Base-by-base conservation (phyloP, 2,113 vertebrate genomes). In the Anseranas semipalmata region DNA sequence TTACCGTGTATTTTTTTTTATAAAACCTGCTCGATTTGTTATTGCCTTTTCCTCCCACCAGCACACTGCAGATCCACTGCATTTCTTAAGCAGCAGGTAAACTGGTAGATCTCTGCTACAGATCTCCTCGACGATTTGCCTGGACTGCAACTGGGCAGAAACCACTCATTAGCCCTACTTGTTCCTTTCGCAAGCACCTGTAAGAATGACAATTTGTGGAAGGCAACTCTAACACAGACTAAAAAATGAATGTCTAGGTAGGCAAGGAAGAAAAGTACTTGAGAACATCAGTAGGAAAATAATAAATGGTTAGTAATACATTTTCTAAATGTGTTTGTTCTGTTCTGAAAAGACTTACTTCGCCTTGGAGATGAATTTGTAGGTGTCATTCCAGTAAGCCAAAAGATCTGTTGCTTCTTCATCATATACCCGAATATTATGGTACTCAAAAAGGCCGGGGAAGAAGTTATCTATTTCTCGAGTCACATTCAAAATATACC, bases 391-490 rank as follows among this genome's bases (percentile, higher is more conserved):
- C 99, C 99, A 99, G 96, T 99, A 99, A 85, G 99, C 99, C 97
- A 99, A 97, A 85, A 99, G 98, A 97, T 99, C 99, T 12, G 99
- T 99, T 91, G 99, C 99, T 97, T 99, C 99, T 96, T 99, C 99
- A 32, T 99, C 99, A 41, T 99, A 99, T 32, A 99, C 99, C 5
- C 99, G 96, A 95, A 99, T 99, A 91, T 99, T 99, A 95, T 99
- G 99, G 96, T 99, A 99, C 70, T 99, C 99, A 1, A 99, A 99
- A 89, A 98, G 96, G 12, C 99, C 99, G 1, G 99, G 99, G 96
- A 99, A 99, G 97, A 99, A 99, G 98, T 99, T 99, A 97, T 99
- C 99, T 56, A 99, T 99, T 93, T 99, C 99, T 32, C 99, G 98
- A 62, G 99, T 99, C 95, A 99, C 99, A 37, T 99, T 99, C 96